phyloP scores from a whole-genome alignment of 2,113 vertebrate genomes.

The Syngnathoides biaculeatus region DNA sequence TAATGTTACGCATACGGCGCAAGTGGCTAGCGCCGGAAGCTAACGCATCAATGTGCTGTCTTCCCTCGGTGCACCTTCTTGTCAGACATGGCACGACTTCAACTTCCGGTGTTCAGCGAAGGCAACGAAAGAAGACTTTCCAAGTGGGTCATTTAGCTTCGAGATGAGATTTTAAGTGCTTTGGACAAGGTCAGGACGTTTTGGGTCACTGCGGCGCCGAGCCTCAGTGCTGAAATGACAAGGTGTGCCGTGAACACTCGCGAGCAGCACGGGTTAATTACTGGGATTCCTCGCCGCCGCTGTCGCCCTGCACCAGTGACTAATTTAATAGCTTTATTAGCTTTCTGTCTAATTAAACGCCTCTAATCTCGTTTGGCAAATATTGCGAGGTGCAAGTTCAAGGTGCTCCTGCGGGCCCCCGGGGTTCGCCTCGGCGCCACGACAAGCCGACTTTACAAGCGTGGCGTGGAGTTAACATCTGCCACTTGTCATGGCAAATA shows the following conservation, averaged over 20 bases:
- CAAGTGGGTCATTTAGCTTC: slow-evolving; percentile 24
- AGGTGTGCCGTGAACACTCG: slow-evolving; percentile 41
- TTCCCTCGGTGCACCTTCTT: neutral
- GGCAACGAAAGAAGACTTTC: neutral
- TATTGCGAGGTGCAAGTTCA: slow-evolving; percentile 59
- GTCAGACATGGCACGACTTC: neutral
- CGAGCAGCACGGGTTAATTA: slow-evolving; percentile 69
- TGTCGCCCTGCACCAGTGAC: slow-evolving; percentile 49
- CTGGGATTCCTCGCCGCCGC: slow-evolving; percentile 53
- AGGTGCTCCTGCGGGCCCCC: slow-evolving; percentile 46
- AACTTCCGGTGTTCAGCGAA: neutral
- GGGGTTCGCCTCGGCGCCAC: slow-evolving; percentile 15
- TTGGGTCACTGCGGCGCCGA: slow-evolving; percentile 40
- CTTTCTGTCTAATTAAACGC: slow-evolving; percentile 70
- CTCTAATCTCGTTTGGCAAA: slow-evolving; percentile 70
- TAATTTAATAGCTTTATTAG: slow-evolving; percentile 73
- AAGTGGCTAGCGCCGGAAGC: too few species aligned
- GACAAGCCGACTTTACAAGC: slow-evolving; percentile 13
- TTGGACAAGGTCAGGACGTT: slow-evolving; percentile 53
- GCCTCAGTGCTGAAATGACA: slow-evolving; percentile 35
- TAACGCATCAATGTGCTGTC: too few species aligned
- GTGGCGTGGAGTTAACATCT: neutral
- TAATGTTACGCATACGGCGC: too few species aligned
- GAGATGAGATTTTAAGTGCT: slow-evolving; percentile 54
- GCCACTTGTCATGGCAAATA: slow-evolving; percentile 12